A percentile compares a stretch with the other conserved stretches of the same genome.
These are phyloP conservation scores for human DNA, from an alignment of 2,113 vertebrate species.

Conservation along the genomic window GRCh38 chr6:123814001-123814500, in stretches of 20 bases:
- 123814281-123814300: not conserved
- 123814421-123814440: not conserved
- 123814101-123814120: not conserved
- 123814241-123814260: not conserved
- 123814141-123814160: fast-evolving
- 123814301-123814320: not conserved
- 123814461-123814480: not conserved
- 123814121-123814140: not conserved
- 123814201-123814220: not conserved
- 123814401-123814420: not conserved
- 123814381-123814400: not conserved
- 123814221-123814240: not conserved
- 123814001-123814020: conserved; percentile 19
- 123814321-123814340: not conserved
- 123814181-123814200: not conserved
- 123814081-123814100: not conserved
- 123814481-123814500: not conserved
- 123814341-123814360: not conserved
- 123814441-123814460: not conserved
- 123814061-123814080: not conserved
- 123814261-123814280: not conserved
- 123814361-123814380: not conserved
- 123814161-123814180: not conserved
- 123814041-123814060: not conserved
- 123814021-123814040: not conserved